Evolutionary conservation across 1,140 invertebrate genomes (phyloP), one percentile per base, ranked within the genome.

Genomic region (Brachionus paranguensis): DNA sequence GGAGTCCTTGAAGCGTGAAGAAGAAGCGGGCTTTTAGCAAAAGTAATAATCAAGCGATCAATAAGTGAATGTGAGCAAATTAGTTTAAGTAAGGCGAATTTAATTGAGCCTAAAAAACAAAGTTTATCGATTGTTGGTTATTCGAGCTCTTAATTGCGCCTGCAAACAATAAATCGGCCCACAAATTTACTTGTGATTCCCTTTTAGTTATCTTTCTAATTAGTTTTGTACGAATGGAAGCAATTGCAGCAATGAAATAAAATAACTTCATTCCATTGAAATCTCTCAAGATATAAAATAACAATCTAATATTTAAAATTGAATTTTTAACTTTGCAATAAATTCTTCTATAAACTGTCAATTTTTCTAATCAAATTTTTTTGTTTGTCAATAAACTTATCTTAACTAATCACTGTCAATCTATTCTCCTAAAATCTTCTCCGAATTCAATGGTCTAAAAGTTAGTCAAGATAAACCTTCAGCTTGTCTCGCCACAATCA

Each of bases 201-300:
- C 53, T 60, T 60, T 60, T 60, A 60, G 53, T 60, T 60, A 60
- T 60, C 53, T 60, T 20, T 60, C 53, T 60, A 60, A 60, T 60
- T 60, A 60, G 53, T 60, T 60, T 60, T 60, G n/a, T 20, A 17
- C 53, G 27, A 60, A 60, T 60, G 53, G 17, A 60, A 60, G 53
- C 53, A 60, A 60, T 60, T 27, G 53, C 53, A 60, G 10, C 17
- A 8, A 24, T 60, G 17, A 60, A 60, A 60, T 20, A 60, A 60
- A 60, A 60, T 60, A 60, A 60, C 27, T 60, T 24, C 45, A 47
- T 47, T 47, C 11, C 14, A 47, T 60, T 60, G 17, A 60, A 60
- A 60, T 60, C 53, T 60, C 53, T 60, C 53, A 60, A 60, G 53
- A 60, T 60, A 60, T 60, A 60, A 60, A 60, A 60, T 60, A 60